Conservation (phyloP, 1,140 invertebrate species). For the Listronotus oregonensis region DNA sequence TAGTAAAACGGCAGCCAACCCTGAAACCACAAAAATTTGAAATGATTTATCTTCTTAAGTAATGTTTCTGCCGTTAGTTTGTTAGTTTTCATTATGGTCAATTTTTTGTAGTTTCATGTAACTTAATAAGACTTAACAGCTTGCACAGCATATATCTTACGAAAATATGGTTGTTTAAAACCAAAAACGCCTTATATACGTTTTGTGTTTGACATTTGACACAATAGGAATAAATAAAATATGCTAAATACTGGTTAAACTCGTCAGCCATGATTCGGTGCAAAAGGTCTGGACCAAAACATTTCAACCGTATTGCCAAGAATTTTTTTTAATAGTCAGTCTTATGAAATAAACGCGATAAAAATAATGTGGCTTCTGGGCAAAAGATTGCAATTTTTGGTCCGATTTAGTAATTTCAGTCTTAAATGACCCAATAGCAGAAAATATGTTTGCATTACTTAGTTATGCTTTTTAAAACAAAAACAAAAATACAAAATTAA, state of each 20-base stretch:
- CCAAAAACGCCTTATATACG: slow-evolving; percentile 13
- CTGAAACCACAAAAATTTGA: background rate
- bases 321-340: slow-evolving; percentile 38
- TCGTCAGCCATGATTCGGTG: slow-evolving; percentile 36
- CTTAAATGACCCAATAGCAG: slow-evolving; percentile 17
- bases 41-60: background rate
- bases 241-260: slow-evolving; percentile 19
- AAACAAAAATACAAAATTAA: slow-evolving; percentile 2
- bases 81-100: background rate
- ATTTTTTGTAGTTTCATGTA: background rate
- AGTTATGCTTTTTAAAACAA: background rate
- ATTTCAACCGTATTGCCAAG: slow-evolving; percentile 26
- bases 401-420: slow-evolving; percentile 10
- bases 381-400: slow-evolving; percentile 14
- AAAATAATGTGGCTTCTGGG: slow-evolving; percentile 25
- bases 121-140: background rate
- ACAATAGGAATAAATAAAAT: slow-evolving; percentile 23
- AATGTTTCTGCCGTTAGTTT: slow-evolving; percentile 13
- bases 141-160: background rate
- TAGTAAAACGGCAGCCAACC: slow-evolving; percentile 51
- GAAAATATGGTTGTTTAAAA: background rate
- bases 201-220: slow-evolving; percentile 16
- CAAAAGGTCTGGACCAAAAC: slow-evolving; percentile 35
- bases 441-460: background rate
- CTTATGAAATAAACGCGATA: slow-evolving; percentile 28